Percentiles rank a stretch among this genome's conserved stretches.
phyloP scores from a whole-genome alignment of 2,113 vertebrate species.

The Apteryx owenii region DNA sequence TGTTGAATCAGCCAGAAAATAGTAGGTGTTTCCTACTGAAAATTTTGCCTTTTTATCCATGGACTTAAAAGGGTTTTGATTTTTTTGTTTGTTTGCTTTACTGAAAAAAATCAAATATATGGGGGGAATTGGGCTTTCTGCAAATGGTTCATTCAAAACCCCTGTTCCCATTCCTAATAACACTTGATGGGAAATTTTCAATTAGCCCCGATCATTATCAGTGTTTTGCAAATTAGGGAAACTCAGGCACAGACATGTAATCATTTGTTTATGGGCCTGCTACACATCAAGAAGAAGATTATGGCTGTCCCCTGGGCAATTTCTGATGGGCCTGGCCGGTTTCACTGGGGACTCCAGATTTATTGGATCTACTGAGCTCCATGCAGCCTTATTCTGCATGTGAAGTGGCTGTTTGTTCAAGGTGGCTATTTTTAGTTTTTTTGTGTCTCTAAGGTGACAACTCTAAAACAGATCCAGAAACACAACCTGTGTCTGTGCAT shows the following conservation, averaged over 20 bases:
- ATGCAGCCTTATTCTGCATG: neutral
- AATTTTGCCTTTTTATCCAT: neutral
- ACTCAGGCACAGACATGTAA: constrained; percentile 1
- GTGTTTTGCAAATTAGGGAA: constrained; percentile 40
- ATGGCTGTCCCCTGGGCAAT: neutral
- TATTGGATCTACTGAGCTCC: neutral
- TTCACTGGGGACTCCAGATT: neutral
- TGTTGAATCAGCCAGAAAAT: neutral
- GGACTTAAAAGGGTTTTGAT: neutral
- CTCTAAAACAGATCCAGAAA: neutral
- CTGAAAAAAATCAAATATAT: neutral
- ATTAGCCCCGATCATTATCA: constrained; percentile 50
- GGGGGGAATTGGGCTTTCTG: neutral
- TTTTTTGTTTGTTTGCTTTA: neutral
- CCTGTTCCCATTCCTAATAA: constrained; percentile 54
- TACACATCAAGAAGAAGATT: constrained; percentile 53
- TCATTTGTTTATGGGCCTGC: constrained; percentile 57
- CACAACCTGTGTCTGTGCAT: neutral
- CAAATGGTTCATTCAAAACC: neutral
- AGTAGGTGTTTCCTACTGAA: neutral
- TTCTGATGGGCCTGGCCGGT: neutral
- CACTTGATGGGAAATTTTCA: constrained; percentile 64
- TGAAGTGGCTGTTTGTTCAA: neutral
- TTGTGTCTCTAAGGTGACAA: neutral
- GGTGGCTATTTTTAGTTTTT: neutral